Conservation (phyloP, 2,888 invertebrate genomes). For the Aethes cnicana region DNA sequence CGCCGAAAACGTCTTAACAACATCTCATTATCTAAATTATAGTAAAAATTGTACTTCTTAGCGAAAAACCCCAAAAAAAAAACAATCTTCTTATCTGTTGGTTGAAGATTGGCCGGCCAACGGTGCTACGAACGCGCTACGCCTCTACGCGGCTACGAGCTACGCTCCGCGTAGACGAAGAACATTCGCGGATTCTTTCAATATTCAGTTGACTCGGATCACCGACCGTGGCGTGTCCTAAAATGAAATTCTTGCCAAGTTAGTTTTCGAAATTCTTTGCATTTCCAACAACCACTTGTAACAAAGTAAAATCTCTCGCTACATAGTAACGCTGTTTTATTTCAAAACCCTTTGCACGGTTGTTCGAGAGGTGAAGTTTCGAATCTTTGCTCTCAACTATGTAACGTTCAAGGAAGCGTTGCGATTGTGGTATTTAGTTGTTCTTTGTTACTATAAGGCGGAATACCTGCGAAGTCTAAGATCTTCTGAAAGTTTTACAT, state of each 20-base stretch:
- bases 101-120: not conserved
- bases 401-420: not conserved
- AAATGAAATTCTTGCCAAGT: conserved; percentile 15
- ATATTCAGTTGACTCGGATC: conserved; percentile 12
- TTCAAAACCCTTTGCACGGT: conserved; percentile 8
- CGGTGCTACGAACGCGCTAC: conserved; percentile 13
- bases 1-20: no score
- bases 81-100: no score
- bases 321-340: conserved; percentile 22
- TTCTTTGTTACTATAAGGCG: no score
- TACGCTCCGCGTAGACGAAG: not conserved
- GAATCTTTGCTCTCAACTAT: conserved; percentile 4
- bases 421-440: not conserved
- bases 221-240: conserved; percentile 17
- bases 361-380: conserved; percentile 14
- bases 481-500: no score
- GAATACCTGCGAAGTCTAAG: no score
- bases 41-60: no score
- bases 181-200: conserved; percentile 10
- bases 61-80: no score
- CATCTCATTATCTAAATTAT: no score
- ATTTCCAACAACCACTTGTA: conserved; percentile 23
- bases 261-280: conserved; percentile 26
- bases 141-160: conserved; percentile 19
- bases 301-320: conserved; percentile 25